Percentiles rank a stretch among this genome's conserved stretches.
Evolutionary conservation across 2,797 vertebrate species (phyloP).

Genomic region (Brachyalestes nurse): DNA sequence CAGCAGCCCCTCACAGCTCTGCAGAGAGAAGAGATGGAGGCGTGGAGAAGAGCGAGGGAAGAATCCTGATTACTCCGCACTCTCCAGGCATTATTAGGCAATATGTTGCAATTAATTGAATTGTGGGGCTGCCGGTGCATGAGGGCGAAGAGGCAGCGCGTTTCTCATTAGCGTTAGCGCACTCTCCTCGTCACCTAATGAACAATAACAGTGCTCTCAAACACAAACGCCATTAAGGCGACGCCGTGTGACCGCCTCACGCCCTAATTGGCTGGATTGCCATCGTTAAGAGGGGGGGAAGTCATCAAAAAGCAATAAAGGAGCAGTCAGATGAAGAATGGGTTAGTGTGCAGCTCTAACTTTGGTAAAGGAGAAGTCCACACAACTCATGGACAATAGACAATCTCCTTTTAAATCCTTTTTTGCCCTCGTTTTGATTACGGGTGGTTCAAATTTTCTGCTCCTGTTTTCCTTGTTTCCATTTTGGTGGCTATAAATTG

Average conservation of each 20-base stretch:
- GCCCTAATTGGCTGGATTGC: conserved; percentile 70
- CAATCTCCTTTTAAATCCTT: background rate
- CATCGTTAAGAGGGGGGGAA: conserved; percentile 72
- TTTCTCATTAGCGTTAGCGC: conserved; percentile 75
- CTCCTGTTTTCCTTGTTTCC: background rate
- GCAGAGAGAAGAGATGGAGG: conserved; percentile 11
- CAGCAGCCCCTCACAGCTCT: conserved; percentile 9
- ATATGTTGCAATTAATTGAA: conserved; percentile 76
- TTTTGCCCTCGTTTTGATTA: background rate
- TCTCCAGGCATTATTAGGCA: conserved; percentile 72
- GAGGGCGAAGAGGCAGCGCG: conserved; percentile 62
- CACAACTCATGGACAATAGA: background rate
- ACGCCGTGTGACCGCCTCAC: conserved; percentile 67
- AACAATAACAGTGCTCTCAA: conserved; percentile 75
- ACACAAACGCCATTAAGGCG: conserved; percentile 71
- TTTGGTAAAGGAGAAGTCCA: conserved; percentile 65
- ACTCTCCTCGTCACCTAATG: conserved; percentile 72
- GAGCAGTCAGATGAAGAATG: conserved; percentile 63
- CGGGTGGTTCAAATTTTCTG: background rate
- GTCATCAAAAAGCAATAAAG: conserved; percentile 75
- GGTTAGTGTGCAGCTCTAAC: conserved; percentile 62
- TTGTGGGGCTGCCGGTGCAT: conserved; percentile 68
- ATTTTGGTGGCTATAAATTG: background rate
- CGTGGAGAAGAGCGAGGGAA: conserved; percentile 1
- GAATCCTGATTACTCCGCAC: conserved; percentile 61